Evolutionary conservation across 2,888 invertebrate genomes (phyloP).

Genomic region (Dichetophora obliterata): DNA sequence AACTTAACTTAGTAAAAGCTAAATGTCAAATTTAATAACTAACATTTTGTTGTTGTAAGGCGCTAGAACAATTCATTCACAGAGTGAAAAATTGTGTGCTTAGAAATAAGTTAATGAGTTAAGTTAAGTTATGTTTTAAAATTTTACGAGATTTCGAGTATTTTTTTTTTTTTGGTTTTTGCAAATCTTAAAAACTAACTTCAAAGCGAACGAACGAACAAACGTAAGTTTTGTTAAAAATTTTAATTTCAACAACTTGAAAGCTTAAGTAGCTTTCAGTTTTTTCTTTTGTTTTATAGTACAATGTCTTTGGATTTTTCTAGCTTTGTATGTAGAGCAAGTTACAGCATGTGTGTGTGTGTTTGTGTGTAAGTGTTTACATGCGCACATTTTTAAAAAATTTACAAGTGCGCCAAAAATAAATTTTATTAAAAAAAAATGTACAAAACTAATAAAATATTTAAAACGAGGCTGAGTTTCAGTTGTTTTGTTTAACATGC

Average conservation of each 20-base stretch:
- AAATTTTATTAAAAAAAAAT: neutral
- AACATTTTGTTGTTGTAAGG: constrained; percentile 47
- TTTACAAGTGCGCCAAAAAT: constrained; percentile 2
- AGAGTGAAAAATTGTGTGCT: constrained; percentile 44
- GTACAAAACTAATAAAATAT: neutral
- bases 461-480: constrained; percentile 2
- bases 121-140: neutral
- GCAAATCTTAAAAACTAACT: constrained; percentile 19
- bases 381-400: neutral
- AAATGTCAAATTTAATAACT: constrained; percentile 52
- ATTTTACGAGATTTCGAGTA: neutral
- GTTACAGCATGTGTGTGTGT: constrained; percentile 39
- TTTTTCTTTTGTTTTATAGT: constrained; percentile 46
- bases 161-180: constrained; percentile 9
- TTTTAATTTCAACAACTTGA: constrained; percentile 4
- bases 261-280: neutral
- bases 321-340: constrained; percentile 50
- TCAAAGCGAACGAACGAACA: neutral
- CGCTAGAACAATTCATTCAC: constrained; percentile 45
- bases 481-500: neutral
- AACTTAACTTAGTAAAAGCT: constrained; percentile 38
- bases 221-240: neutral
- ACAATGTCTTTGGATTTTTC: constrained; percentile 56
- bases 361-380: neutral
- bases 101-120: constrained; percentile 34